These are phyloP conservation scores for Drosophila takahashii DNA, from an alignment of 1,140 invertebrate species.

Conservation along the genomic window DNA sequence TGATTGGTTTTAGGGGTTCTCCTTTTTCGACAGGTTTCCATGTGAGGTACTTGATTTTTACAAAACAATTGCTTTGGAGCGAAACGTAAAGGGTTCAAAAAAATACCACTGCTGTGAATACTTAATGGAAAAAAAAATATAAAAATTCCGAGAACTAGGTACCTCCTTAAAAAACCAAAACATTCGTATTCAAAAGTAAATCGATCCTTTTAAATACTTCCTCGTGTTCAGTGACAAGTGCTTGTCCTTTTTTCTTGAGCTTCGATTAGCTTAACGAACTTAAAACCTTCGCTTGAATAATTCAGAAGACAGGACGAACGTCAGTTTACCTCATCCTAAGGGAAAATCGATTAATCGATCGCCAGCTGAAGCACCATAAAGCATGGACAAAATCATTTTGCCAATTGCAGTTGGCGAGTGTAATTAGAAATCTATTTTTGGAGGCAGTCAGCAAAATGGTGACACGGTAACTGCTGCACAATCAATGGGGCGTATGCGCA, in stretches of 20 bases:
- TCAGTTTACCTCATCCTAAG: neutral
- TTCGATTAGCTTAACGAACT: conserved; percentile 27
- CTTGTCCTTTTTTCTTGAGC: neutral
- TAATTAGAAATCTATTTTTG: conserved; percentile 59
- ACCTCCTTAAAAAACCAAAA: too few relatives aligned
- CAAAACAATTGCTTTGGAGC: conserved; percentile 10
- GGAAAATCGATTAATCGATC: conserved; percentile 75
- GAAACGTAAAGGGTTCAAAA: neutral
- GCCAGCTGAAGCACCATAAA: conserved; percentile 13
- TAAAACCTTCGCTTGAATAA: conserved; percentile 40
- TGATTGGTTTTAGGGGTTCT: conserved; percentile 42
- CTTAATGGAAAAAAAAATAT: conserved; percentile 11
- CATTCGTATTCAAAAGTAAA: too few relatives aligned
- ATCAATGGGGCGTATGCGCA: conserved; percentile 57
- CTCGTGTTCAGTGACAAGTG: neutral
- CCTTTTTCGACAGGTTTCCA: conserved; percentile 6
- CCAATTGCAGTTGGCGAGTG: conserved; percentile 59
- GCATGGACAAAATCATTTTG: conserved; percentile 35
- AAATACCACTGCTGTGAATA: conserved; percentile 6
- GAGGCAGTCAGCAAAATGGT: neutral
- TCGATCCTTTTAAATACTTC: neutral
- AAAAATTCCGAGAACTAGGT: too few relatives aligned
- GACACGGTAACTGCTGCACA: conserved; percentile 15
- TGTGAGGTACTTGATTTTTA: neutral
- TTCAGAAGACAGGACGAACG: conserved; percentile 35